phyloP scores from a whole-genome alignment of 1,140 invertebrate genomes.

The Hyphantria cunea region DNA sequence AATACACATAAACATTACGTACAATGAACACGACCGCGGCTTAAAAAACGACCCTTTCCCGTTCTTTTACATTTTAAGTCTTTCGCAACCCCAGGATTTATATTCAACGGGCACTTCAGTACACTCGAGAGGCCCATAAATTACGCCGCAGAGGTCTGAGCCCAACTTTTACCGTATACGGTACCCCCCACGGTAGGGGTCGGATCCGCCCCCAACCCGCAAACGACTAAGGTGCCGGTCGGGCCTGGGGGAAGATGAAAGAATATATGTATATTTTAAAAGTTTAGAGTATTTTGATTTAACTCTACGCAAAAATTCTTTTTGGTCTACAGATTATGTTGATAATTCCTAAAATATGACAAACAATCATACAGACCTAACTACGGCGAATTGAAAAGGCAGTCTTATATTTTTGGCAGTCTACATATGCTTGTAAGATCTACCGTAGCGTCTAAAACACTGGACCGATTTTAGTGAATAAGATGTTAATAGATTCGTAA shows the following conservation, averaged over 20 bases:
- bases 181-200: constrained; percentile 45
- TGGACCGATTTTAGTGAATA: too few relatives aligned
- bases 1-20: constrained; percentile 19
- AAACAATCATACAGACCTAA: too few relatives aligned
- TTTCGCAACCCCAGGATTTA: constrained; percentile 63
- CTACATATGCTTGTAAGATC: too few relatives aligned
- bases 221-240: constrained; percentile 70
- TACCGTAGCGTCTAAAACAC: too few relatives aligned
- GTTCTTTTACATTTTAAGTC: constrained; percentile 71
- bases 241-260: constrained; percentile 67
- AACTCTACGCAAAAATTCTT: too few relatives aligned
- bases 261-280: constrained; percentile 47
- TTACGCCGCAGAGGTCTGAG: constrained; percentile 58
- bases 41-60: constrained; percentile 16
- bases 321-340: too few relatives aligned
- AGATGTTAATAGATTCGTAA: too few relatives aligned
- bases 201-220: constrained; percentile 44
- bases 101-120: constrained; percentile 72
- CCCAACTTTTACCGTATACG: constrained; percentile 54
- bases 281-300: background rate
- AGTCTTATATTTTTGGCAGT: too few relatives aligned
- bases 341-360: too few relatives aligned
- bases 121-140: constrained; percentile 73
- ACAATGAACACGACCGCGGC: too few relatives aligned
- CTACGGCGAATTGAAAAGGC: too few relatives aligned